Evolutionary conservation across 2,888 invertebrate species (phyloP).

Genomic region (Frankliniella fusca): DNA sequence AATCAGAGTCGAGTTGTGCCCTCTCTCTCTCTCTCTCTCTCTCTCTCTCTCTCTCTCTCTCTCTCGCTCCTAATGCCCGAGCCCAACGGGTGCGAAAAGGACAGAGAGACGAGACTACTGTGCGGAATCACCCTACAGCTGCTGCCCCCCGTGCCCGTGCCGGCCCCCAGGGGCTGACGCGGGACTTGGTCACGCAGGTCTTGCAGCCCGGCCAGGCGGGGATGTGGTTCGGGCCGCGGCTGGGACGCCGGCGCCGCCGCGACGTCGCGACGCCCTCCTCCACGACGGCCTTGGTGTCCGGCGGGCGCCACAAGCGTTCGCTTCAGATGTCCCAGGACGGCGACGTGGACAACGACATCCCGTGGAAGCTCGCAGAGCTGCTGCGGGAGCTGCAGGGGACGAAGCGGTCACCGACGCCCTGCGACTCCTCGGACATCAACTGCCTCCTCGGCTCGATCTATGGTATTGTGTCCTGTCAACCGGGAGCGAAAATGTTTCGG

Average conservation of each 20-base stretch:
- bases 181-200: slow-evolving; percentile 11
- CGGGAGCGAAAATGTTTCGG: neutral
- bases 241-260: slow-evolving; percentile 38
- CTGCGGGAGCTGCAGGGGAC: slow-evolving; percentile 31
- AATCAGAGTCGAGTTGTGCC: no score
- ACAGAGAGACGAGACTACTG: no score
- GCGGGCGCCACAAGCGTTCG: neutral
- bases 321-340: slow-evolving; percentile 24
- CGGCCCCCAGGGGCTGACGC: slow-evolving; percentile 24
- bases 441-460: neutral
- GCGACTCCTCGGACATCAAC: slow-evolving; percentile 3
- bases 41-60: no score
- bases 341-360: slow-evolving; percentile 34
- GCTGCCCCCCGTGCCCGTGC: neutral
- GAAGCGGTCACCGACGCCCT: neutral
- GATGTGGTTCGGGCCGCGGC: slow-evolving; percentile 43
- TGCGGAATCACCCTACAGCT: neutral
- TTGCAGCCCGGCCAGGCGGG: slow-evolving; percentile 30
- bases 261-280: slow-evolving; percentile 15
- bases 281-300: slow-evolving; percentile 28
- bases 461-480: neutral
- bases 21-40: no score
- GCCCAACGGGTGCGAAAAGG: no score
- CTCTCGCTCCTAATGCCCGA: no score
- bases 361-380: slow-evolving; percentile 34